These are phyloP conservation scores for Sphecodes monilicornis DNA, from an alignment of 2,888 invertebrate species.

Conservation along the genomic window DNA sequence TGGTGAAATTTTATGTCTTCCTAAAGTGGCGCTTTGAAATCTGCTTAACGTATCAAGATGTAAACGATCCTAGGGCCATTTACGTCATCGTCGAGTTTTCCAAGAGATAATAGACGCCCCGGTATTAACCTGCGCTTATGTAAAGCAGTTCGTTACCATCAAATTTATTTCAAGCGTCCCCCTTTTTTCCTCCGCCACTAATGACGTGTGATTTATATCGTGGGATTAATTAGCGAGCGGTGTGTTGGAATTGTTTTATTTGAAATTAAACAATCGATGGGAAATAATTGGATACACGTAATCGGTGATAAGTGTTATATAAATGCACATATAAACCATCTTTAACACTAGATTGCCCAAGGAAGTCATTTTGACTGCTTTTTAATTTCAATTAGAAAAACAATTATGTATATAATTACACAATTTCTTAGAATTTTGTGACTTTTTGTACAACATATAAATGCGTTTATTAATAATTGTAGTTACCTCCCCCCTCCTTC, in stretches of 20 bases:
- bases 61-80: conserved; percentile 30
- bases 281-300: conserved; percentile 14
- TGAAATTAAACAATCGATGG: background rate
- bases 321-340: background rate
- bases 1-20: conserved; percentile 29
- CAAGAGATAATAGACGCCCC: conserved; percentile 2
- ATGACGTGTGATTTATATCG: background rate
- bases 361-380: too few species aligned
- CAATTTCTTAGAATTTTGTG: too few species aligned
- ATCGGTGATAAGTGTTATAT: background rate
- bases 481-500: too few species aligned
- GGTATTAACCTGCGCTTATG: background rate
- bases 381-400: too few species aligned
- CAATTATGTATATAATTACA: too few species aligned
- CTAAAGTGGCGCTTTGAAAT: conserved; percentile 23
- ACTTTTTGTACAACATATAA: too few species aligned
- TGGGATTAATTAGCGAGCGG: background rate
- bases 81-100: conserved; percentile 13
- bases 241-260: conserved; percentile 33
- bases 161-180: background rate
- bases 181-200: background rate
- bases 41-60: conserved; percentile 24
- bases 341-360: too few species aligned
- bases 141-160: background rate
- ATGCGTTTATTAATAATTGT: too few species aligned